Conservation (phyloP, 1,140 invertebrate genomes). For the Ridgeia piscesae region DNA sequence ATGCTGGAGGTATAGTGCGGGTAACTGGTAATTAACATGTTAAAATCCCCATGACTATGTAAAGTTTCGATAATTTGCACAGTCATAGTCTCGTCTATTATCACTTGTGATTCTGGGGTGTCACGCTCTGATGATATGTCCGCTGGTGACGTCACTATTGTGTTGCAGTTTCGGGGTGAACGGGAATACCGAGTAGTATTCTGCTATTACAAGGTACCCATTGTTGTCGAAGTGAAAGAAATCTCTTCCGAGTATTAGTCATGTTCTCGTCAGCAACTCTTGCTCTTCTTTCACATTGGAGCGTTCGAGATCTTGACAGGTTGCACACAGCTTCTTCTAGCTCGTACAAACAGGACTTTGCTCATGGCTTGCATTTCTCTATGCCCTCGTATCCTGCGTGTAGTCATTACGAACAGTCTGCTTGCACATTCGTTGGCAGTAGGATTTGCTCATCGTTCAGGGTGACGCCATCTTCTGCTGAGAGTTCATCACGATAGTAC, state of each 20-base stretch:
- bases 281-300: neutral
- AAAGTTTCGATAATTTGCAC: neutral
- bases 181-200: neutral
- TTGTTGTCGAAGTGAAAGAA: neutral
- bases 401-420: no score
- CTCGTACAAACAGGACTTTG: no score
- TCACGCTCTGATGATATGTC: neutral
- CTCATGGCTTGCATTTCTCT: no score
- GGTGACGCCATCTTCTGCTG: neutral
- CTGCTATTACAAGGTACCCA: neutral
- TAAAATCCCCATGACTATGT: neutral
- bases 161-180: neutral
- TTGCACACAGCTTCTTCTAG: neutral
- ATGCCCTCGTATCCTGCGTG: no score
- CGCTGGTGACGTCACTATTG: neutral
- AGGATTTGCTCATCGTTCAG: no score
- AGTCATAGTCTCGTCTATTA: neutral
- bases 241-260: neutral
- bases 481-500: neutral
- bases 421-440: no score
- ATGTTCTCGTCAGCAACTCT: neutral
- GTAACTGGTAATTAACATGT: neutral
- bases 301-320: neutral
- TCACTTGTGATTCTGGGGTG: neutral
- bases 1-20: no score